A percentile compares a stretch with the other conserved stretches of the same genome.
These are phyloP conservation scores for Drosophila nigromelanica DNA, from an alignment of 1,140 invertebrate genomes.

Conservation along the genomic window DNA sequence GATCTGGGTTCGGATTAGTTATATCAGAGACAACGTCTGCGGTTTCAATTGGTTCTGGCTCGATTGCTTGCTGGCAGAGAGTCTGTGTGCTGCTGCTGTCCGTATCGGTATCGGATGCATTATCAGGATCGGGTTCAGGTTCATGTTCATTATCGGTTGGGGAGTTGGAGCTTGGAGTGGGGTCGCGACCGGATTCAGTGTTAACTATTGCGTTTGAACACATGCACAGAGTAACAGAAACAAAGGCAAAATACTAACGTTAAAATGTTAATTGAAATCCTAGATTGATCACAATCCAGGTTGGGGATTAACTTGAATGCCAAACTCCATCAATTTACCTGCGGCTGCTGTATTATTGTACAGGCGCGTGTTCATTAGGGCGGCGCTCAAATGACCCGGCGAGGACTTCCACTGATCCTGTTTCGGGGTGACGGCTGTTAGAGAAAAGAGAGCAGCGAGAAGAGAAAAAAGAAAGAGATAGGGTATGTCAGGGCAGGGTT, in stretches of 20 bases:
- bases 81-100: constrained; percentile 49
- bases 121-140: constrained; percentile 26
- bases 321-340: constrained; percentile 60
- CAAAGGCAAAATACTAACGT: constrained; percentile 79
- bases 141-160: constrained; percentile 12
- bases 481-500: constrained; percentile 47
- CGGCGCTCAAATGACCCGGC: constrained; percentile 55
- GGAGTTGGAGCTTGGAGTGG: constrained; percentile 16
- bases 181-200: constrained; percentile 32
- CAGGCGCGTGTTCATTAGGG: constrained; percentile 30
- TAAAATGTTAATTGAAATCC: constrained; percentile 65
- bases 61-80: constrained; percentile 6
- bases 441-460: constrained; percentile 16
- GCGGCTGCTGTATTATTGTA: constrained; percentile 58
- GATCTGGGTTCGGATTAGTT: neutral
- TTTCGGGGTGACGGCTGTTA: constrained; percentile 11
- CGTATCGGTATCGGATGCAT: constrained; percentile 33
- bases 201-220: constrained; percentile 73
- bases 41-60: no score
- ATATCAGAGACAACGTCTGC: neutral
- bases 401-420: constrained; percentile 55
- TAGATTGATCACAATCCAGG: constrained; percentile 11
- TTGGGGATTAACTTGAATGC: constrained; percentile 8
- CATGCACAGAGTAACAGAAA: constrained; percentile 81
- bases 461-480: constrained; percentile 50